A percentile compares a stretch with the other conserved stretches of the same genome.
Evolutionary conservation across 2,888 invertebrate species (phyloP).

Genomic region (Cyrtodaria siliqua): DNA sequence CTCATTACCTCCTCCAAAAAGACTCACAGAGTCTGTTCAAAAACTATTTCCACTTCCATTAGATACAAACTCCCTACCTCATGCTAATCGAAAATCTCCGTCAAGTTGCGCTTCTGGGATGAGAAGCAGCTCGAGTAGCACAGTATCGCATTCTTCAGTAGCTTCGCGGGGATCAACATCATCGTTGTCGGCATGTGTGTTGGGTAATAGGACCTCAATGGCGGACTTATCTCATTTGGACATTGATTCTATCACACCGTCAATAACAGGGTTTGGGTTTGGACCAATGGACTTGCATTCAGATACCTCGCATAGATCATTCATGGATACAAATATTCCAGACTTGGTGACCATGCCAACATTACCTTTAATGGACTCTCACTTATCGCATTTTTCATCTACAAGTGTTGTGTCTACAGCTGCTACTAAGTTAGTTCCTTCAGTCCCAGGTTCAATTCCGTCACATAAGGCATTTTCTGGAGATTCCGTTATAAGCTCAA

Average conservation of each 20-base stretch:
- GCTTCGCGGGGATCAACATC: conserved; percentile 32
- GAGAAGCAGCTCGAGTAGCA: conserved; percentile 39
- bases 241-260: conserved; percentile 60
- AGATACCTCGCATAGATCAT: conserved; percentile 27
- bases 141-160: conserved; percentile 31
- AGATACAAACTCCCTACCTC: conserved; percentile 69
- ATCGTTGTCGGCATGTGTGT: not conserved
- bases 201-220: conserved; percentile 31
- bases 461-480: conserved; percentile 51
- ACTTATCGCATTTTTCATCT: conserved; percentile 7
- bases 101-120: conserved; percentile 59
- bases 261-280: conserved; percentile 53
- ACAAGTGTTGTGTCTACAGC: conserved; percentile 34
- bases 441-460: conserved; percentile 53
- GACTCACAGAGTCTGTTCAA: conserved; percentile 82
- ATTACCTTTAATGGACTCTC: conserved; percentile 27
- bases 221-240: conserved; percentile 33
- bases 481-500: conserved; percentile 23
- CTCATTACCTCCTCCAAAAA: conserved; percentile 77
- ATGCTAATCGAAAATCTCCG: conserved; percentile 67
- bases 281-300: conserved; percentile 44
- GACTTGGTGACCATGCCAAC: conserved; percentile 22
- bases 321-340: conserved; percentile 14
- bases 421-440: conserved; percentile 54
- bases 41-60: conserved; percentile 78